Percentiles rank a stretch among this genome's conserved stretches.
Conservation (phyloP, 2,113 vertebrate genomes). For the Pseudois nayaur region DNA sequence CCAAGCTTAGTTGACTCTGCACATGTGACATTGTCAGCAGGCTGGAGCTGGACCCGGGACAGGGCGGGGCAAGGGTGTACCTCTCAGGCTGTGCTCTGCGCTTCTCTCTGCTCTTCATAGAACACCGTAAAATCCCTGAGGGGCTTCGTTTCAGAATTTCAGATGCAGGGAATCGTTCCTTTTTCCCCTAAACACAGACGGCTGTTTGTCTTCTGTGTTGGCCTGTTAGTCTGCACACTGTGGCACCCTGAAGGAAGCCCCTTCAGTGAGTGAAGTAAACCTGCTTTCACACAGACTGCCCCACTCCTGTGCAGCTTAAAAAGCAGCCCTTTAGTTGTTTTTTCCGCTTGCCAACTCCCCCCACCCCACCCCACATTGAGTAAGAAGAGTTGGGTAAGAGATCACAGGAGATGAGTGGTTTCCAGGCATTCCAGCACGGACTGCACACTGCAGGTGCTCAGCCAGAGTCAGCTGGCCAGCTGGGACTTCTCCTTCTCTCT, state of each 20-base stretch:
- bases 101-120: background rate
- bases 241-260: background rate
- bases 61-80: background rate
- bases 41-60: background rate
- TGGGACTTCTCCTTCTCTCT: background rate
- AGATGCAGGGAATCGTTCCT: background rate
- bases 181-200: background rate
- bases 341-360: background rate
- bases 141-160: slow-evolving; percentile 2
- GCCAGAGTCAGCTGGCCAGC: background rate
- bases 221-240: background rate
- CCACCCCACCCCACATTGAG: rapidly evolving
- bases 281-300: background rate
- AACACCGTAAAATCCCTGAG: background rate
- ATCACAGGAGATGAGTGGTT: background rate
- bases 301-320: background rate
- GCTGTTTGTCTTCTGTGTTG: slow-evolving; percentile 39
- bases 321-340: background rate
- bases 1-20: background rate
- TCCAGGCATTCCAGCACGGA: background rate
- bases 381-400: background rate
- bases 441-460: rapidly evolving
- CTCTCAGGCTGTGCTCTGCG: background rate
- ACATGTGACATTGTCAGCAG: too few relatives aligned
- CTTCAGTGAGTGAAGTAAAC: too few relatives aligned